phyloP scores from a whole-genome alignment of 2,888 invertebrate species.

The Metopia argyrocephala region DNA sequence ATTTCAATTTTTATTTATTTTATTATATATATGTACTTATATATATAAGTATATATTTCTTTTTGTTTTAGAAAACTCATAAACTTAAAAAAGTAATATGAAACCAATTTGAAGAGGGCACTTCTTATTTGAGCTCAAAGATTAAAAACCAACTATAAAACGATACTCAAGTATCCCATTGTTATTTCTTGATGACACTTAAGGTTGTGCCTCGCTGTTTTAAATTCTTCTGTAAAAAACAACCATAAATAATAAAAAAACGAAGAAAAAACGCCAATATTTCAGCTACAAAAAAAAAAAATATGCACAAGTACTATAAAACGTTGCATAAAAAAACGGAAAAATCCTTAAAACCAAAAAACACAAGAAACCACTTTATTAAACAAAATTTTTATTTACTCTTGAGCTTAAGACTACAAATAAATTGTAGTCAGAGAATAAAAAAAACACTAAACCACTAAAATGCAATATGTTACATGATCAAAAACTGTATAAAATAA shows the following conservation, averaged over 20 bases:
- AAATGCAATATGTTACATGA: conserved; percentile 46
- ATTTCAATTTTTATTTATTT: too few relatives aligned
- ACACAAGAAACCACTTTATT: conserved; percentile 54
- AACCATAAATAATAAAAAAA: not conserved
- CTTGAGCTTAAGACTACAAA: conserved; percentile 26
- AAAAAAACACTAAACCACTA: conserved; percentile 12
- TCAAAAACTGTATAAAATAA: not conserved
- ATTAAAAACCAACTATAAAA: not conserved
- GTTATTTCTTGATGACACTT: conserved; percentile 22
- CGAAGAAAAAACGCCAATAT: conserved; percentile 41
- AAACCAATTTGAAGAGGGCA: not conserved
- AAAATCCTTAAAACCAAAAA: not conserved
- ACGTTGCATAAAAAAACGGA: not conserved
- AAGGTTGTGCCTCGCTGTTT: conserved; percentile 28
- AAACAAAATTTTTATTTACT: conserved; percentile 56
- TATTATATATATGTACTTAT: too few relatives aligned
- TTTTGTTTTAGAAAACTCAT: too few relatives aligned
- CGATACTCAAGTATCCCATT: conserved; percentile 17
- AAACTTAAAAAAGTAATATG: not conserved
- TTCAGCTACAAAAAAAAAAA: conserved; percentile 10
- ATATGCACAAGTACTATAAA: not conserved
- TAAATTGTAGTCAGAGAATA: conserved; percentile 1
- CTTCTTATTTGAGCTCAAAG: too few relatives aligned
- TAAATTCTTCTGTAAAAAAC: conserved; percentile 18
- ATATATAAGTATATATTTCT: too few relatives aligned